Conservation (phyloP, 2,797 vertebrate species). For the Lagothrix lagotricha region DNA sequence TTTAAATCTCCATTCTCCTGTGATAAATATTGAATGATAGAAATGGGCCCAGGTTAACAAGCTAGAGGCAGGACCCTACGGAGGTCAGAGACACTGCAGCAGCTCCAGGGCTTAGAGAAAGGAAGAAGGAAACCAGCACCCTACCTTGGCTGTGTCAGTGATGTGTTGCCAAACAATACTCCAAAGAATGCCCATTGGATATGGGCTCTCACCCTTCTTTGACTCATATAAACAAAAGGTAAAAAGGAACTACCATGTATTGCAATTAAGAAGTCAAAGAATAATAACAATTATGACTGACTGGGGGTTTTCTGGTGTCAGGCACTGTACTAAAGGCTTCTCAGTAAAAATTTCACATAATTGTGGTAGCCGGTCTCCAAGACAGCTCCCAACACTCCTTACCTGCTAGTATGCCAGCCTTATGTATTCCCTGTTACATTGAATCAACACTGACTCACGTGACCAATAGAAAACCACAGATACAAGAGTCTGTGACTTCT, state of each 20-base stretch:
- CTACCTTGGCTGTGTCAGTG: background rate
- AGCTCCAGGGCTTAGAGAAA: background rate
- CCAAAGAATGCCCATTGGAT: background rate
- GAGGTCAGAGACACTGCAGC: background rate
- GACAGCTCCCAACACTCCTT: rapidly evolving
- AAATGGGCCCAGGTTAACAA: background rate
- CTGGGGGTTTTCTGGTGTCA: background rate
- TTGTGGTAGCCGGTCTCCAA: background rate
- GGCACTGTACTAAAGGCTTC: background rate
- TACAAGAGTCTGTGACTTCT: background rate
- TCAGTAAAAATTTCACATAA: background rate
- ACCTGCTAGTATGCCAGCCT: background rate
- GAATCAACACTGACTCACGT: background rate
- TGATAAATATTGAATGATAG: constrained; percentile 53
- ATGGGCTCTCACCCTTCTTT: background rate
- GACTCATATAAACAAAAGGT: background rate
- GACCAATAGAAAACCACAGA: background rate
- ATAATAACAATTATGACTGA: background rate
- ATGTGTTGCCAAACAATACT: background rate
- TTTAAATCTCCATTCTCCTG: constrained; percentile 59
- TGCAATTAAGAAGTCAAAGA: background rate
- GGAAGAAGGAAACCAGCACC: background rate
- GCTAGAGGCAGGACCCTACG: background rate
- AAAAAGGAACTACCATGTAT: background rate
- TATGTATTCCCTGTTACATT: rapidly evolving